These are phyloP conservation scores for Notolabrus celidotus DNA, from an alignment of 2,797 vertebrate genomes.

Conservation along the genomic window DNA sequence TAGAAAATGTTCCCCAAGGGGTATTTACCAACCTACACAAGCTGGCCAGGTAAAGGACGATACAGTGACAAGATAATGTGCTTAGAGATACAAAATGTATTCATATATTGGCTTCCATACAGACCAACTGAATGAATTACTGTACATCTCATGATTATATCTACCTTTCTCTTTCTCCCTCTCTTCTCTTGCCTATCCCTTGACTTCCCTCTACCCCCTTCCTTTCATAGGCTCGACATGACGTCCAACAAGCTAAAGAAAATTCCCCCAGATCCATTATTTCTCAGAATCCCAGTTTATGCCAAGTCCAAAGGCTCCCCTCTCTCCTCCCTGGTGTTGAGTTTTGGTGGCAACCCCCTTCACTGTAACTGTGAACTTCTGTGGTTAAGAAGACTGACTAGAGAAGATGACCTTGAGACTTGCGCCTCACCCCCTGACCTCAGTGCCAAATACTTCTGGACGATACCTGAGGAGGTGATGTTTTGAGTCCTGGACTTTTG, in stretches of 20 bases:
- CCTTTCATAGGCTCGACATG: slow-evolving; percentile 87
- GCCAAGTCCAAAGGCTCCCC: slow-evolving; percentile 90
- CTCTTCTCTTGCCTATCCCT: background rate
- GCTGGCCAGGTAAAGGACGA: slow-evolving; percentile 79
- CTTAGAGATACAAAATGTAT: background rate
- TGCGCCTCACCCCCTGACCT: slow-evolving; percentile 91
- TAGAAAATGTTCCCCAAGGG: slow-evolving; percentile 90
- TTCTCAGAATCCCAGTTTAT: slow-evolving; percentile 90
- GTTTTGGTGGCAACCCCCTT: slow-evolving; percentile 91
- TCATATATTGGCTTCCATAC: background rate
- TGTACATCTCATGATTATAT: background rate
- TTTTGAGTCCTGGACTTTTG: background rate
- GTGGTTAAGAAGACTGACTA: slow-evolving; percentile 89
- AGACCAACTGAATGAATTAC: background rate
- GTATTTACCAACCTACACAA: slow-evolving; percentile 93
- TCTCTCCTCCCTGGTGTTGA: slow-evolving; percentile 86
- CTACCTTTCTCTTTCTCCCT: background rate
- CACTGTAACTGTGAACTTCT: slow-evolving; percentile 94
- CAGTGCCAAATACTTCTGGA: slow-evolving; percentile 93
- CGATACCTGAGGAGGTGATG: slow-evolving; percentile 87
- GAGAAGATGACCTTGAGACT: slow-evolving; percentile 92
- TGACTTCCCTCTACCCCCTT: background rate
- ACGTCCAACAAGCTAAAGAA: slow-evolving; percentile 94
- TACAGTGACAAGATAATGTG: background rate
- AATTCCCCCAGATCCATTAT: slow-evolving; percentile 91